Evolutionary conservation across 2,113 vertebrate genomes (phyloP), one percentile per base, ranked within the genome.

Genomic region (Thunnus maccoyii): DNA sequence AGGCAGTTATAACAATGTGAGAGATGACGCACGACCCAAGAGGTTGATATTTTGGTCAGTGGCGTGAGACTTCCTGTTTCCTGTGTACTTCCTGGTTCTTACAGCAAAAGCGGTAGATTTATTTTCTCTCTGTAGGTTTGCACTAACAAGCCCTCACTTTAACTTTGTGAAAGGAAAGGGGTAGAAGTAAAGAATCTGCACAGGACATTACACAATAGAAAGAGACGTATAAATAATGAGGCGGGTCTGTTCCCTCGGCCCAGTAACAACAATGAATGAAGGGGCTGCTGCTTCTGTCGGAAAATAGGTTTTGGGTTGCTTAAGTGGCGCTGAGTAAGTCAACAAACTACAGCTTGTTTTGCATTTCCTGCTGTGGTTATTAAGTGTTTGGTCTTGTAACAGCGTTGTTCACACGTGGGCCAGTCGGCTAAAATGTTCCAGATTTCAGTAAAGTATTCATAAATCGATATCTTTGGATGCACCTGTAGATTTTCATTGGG

Each of bases 51-150:
- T 85, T 87, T 87, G 62, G 90, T 88, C 87, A 88, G 36, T 72
- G 20, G 74, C 78, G 1, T 76, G 51, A 87, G 15, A 75, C 88
- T 90, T 94, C 93, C 88, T 91, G 84, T 90, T 93, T 91, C 76
- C 85, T 91, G 84, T 86, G 54, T 67, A 83, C 81, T 84, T 89
- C 84, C 87, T 88, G 65, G 80, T 69, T 83, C 41, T 61, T 76
- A 64, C 12, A 71, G 57, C 64, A 55, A 77, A 20, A 76, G 44
- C 4, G 3, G 36, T 65, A 30, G 16, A 65, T 81, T 72, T 81
- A 73, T 80, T 80, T 84, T 87, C 48, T 62, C 44, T 63, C 64
- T 48, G 58, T 65, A 25, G 48, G 41, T 15, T 41, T 51, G 51
- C 48, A 62, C 51, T 6, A 27, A 78, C 3, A 27, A 75, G 22